Evolutionary conservation across 2,113 vertebrate species (phyloP).

Genomic region (Seriola aureovittata): DNA sequence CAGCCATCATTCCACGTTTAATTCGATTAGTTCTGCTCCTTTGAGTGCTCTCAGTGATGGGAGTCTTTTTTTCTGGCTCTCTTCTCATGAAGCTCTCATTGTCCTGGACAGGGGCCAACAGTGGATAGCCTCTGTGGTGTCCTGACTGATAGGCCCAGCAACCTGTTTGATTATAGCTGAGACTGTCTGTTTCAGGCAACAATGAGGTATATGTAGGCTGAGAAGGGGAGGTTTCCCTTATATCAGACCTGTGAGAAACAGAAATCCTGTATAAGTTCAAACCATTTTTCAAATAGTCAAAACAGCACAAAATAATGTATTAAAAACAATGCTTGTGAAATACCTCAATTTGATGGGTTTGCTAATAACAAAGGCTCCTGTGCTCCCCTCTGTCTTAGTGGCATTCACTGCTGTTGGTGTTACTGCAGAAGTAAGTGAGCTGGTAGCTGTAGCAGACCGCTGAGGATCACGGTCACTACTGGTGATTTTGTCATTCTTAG

Average conservation of each 20-base stretch:
- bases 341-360: constrained; percentile 60
- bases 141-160: constrained; percentile 21
- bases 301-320: background rate
- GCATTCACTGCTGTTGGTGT: constrained; percentile 20
- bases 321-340: background rate
- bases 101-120: constrained; percentile 25
- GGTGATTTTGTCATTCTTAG: constrained; percentile 52
- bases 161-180: constrained; percentile 51
- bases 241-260: constrained; percentile 71
- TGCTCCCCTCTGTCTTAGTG: background rate
- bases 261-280: background rate
- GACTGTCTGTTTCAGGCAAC: constrained; percentile 61
- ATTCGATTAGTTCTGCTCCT: constrained; percentile 83
- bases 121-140: constrained; percentile 63
- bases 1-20: constrained; percentile 88
- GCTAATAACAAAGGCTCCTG: background rate
- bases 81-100: constrained; percentile 58
- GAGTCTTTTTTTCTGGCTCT: constrained; percentile 71
- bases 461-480: constrained; percentile 9
- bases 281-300: background rate
- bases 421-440: constrained; percentile 3
- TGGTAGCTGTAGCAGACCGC: background rate
- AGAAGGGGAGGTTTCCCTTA: constrained; percentile 40
- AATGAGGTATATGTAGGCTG: constrained; percentile 47
- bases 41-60: constrained; percentile 71